Evolutionary conservation across 2,113 vertebrate species (phyloP).

Genomic region (Bostrychus sinensis): DNA sequence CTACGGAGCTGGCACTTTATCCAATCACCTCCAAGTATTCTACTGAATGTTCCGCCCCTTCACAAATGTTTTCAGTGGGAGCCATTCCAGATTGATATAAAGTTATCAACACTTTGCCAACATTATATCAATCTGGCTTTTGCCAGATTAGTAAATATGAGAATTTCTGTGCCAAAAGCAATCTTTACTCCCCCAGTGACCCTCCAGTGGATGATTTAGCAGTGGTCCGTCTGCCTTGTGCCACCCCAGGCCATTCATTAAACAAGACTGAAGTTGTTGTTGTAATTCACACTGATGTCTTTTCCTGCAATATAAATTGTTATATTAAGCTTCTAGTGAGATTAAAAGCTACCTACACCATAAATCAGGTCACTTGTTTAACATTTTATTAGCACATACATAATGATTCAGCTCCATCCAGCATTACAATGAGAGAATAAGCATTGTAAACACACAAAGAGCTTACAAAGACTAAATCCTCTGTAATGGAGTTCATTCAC

Average conservation of each 20-base stretch:
- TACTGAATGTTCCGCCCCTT: no score
- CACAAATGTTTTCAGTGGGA: no score
- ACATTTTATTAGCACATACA: not conserved
- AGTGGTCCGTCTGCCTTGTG: not conserved
- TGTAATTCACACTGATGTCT: not conserved
- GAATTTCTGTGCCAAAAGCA: not conserved
- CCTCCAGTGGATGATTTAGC: no score
- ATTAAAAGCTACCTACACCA: not conserved
- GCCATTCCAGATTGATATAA: no score
- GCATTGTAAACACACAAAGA: not conserved
- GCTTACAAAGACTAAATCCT: not conserved
- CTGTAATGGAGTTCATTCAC: conserved; percentile 11
- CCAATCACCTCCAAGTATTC: no score
- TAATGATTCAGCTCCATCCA: not conserved
- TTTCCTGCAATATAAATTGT: not conserved
- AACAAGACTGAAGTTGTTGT: not conserved
- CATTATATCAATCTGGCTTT: no score
- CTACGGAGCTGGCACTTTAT: no score
- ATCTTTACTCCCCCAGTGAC: not conserved
- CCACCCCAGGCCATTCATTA: not conserved
- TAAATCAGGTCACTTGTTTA: conserved; percentile 4
- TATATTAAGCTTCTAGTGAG: not conserved
- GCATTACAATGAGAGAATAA: conserved; percentile 12
- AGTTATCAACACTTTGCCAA: no score
- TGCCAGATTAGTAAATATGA: no score